These are phyloP conservation scores for Dromas ardeola DNA, from an alignment of 2,113 vertebrate species.

Conservation along the genomic window DNA sequence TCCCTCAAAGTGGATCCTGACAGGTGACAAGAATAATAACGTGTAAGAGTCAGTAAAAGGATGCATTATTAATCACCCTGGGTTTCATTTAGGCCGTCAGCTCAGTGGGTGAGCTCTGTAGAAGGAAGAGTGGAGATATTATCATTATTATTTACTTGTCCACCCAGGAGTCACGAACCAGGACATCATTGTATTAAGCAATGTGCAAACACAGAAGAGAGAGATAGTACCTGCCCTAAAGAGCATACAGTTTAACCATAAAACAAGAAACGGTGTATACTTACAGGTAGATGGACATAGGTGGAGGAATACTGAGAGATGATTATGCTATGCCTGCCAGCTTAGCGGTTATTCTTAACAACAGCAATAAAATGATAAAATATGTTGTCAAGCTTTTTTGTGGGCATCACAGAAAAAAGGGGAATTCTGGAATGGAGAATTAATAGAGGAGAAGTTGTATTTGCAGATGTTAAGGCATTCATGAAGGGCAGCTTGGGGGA, in stretches of 20 bases:
- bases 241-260: background rate
- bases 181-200: conserved; percentile 26
- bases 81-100: conserved; percentile 53
- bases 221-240: conserved; percentile 9
- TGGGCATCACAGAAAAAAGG: background rate
- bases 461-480: background rate
- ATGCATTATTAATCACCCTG: conserved; percentile 66
- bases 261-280: background rate
- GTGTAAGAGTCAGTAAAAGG: conserved; percentile 66
- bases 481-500: background rate
- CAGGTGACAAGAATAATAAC: conserved; percentile 71
- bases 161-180: conserved; percentile 32
- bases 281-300: background rate
- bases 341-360: background rate
- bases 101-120: conserved; percentile 58
- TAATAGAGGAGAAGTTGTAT: background rate
- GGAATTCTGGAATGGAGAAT: background rate
- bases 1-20: conserved; percentile 64
- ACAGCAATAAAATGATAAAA: background rate
- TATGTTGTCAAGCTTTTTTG: background rate
- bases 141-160: conserved; percentile 63
- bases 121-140: conserved; percentile 54
- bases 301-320: background rate
- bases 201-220: conserved; percentile 38
- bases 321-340: background rate